Evolutionary conservation across 92 coral and sea anemone species (phyloP), one percentile per base, ranked within the genome.

Genomic region (Phenganax subtilis): DNA sequence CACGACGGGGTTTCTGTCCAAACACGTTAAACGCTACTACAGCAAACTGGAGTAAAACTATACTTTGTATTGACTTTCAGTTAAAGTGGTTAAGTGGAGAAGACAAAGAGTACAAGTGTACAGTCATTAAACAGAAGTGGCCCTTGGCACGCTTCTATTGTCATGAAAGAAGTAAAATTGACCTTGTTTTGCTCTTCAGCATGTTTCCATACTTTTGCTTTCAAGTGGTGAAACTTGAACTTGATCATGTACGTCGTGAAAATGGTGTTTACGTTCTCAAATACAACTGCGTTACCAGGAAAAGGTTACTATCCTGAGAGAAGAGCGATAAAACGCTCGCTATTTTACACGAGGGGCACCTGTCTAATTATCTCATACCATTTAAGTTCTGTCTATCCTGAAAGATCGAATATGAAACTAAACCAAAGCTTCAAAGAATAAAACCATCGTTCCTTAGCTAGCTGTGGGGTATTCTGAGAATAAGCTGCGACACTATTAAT

Each of bases 131-230:
- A 16, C 29, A 29, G 53, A 68, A 68, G 73, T 30, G 53, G 73
- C 54, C 14, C 73, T 68, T 68, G 73, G 73, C 73, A 68, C 54
- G 16, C 73, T 31, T 30, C 73, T 44, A 68, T 68, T 68, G 73
- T 68, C 47, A 54, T 68, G 3, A 66, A 27, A 66, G 10, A 30
- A 9, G 37, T 68, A 68, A 68, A 68, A 68, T 30, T 68, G 54
- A 68, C 73, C 73, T 68, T 68, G 73, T 68, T n/a, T 10, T 12
- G 73, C 73, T 3, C n/a, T 30, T 7, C 17, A 9, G 47, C 6
- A 68, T 68, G 37, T 44, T 68, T 68, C 54, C 53, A 30, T 30
- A 53, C 30, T 44, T 6, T 16, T 20, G 10, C 73, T 64, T 64
- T 59, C 17, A 15, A 64, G 67, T 1, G 67, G 27, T 61, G 28